Conservation (phyloP, 1,140 invertebrate genomes). For the Sycophaga agraensis region DNA sequence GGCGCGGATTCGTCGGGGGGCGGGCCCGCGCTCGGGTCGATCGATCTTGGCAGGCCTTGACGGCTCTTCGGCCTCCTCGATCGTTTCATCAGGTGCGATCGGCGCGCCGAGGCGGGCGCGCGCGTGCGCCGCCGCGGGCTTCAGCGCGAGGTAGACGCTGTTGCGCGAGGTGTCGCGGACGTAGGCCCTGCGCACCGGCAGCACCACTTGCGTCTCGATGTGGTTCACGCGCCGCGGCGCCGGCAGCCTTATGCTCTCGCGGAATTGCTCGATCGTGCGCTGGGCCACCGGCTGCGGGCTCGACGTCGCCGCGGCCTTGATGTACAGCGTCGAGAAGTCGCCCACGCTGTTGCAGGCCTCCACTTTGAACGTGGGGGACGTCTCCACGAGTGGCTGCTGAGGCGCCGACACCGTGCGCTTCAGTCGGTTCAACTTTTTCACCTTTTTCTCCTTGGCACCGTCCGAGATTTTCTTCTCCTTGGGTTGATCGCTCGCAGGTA, state of each 20-base stretch:
- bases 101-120: background rate
- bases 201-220: conserved; percentile 37
- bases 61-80: conserved; percentile 13
- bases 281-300: background rate
- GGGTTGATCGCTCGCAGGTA: no score
- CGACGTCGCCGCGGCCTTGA: conserved; percentile 30
- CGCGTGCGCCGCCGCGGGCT: conserved; percentile 27
- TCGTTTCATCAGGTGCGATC: background rate
- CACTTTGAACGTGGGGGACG: conserved; percentile 36
- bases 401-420: conserved; percentile 1
- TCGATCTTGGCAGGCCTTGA: background rate
- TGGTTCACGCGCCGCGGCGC: conserved; percentile 33
- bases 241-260: conserved; percentile 45
- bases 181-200: conserved; percentile 46
- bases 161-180: conserved; percentile 47
- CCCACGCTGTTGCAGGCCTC: conserved; percentile 51
- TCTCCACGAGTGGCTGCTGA: background rate
- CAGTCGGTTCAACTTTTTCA: background rate
- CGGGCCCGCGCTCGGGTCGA: conserved; percentile 13
- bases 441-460: background rate
- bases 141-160: conserved; percentile 51
- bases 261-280: conserved; percentile 38
- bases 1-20: no score
- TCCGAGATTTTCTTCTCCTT: no score
- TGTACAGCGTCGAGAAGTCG: conserved; percentile 44